These are phyloP conservation scores for Athene cunicularia DNA, from an alignment of 2,113 vertebrate genomes.

Conservation along the genomic window DNA sequence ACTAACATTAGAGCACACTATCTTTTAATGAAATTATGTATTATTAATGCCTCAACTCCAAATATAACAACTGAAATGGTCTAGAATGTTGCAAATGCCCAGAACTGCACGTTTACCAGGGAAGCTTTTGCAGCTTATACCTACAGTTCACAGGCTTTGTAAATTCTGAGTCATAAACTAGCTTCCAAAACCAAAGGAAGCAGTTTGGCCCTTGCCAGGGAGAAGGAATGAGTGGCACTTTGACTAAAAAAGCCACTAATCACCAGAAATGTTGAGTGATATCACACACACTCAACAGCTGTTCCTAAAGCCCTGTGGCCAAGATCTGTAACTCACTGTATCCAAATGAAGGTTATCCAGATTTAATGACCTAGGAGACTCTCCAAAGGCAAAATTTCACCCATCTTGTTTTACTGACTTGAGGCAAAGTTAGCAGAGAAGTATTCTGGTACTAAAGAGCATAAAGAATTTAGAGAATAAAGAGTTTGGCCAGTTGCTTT, in stretches of 20 bases:
- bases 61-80: neutral
- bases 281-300: neutral
- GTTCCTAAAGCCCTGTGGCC: neutral
- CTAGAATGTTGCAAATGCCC: neutral
- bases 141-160: neutral
- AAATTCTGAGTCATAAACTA: neutral
- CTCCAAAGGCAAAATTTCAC: neutral
- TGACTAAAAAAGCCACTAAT: neutral
- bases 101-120: neutral
- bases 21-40: constrained; percentile 38
- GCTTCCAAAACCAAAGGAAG: neutral
- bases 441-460: neutral
- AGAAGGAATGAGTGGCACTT: neutral
- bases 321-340: neutral
- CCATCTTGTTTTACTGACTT: neutral
- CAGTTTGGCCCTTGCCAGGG: neutral
- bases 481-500: neutral
- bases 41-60: neutral
- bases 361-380: neutral
- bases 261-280: neutral
- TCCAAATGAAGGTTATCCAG: neutral
- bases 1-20: constrained; percentile 21
- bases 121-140: neutral
- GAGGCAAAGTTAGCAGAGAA: neutral
- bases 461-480: neutral